Percentiles rank a stretch among this genome's conserved stretches.
These are phyloP conservation scores for Thamnophis sirtalis DNA, from an alignment of 2,113 vertebrate genomes.

Conservation along the genomic window DNA sequence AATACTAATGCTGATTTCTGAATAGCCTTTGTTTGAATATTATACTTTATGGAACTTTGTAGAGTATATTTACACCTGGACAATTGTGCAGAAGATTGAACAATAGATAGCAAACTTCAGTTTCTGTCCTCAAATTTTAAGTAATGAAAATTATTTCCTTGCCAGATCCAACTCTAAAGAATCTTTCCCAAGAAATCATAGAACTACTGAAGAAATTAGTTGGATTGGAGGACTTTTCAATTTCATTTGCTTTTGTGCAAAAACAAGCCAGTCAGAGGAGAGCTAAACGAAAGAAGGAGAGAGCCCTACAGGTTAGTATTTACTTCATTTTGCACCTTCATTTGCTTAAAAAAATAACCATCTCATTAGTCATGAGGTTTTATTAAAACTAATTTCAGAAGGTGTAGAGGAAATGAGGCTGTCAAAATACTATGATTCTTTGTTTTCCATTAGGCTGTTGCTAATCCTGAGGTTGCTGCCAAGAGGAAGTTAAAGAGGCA, in stretches of 20 bases:
- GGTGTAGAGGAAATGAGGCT: neutral
- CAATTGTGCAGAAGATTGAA: neutral
- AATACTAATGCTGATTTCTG: neutral
- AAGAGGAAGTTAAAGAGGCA: slow-evolving; percentile 94
- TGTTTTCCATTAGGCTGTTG: slow-evolving; percentile 77
- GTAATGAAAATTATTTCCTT: slow-evolving; percentile 10
- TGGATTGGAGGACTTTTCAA: slow-evolving; percentile 84
- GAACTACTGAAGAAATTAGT: slow-evolving; percentile 90
- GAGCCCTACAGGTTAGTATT: slow-evolving; percentile 83
- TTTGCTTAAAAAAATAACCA: neutral
- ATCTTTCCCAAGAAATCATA: slow-evolving; percentile 92
- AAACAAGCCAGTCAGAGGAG: slow-evolving; percentile 83
- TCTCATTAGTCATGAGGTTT: neutral
- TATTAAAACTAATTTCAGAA: neutral
- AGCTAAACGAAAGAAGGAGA: slow-evolving; percentile 79
- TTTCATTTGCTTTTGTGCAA: slow-evolving; percentile 88
- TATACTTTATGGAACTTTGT: neutral
- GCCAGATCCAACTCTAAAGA: slow-evolving; percentile 89
- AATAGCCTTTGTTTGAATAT: neutral
- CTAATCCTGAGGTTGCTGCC: slow-evolving; percentile 91
- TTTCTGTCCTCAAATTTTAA: neutral
- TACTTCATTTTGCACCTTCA: neutral
- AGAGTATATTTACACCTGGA: neutral
- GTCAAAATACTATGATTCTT: neutral
- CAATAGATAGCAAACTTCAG: neutral